phyloP scores from a whole-genome alignment of 2,888 invertebrate genomes.

The Drosophila cognata region DNA sequence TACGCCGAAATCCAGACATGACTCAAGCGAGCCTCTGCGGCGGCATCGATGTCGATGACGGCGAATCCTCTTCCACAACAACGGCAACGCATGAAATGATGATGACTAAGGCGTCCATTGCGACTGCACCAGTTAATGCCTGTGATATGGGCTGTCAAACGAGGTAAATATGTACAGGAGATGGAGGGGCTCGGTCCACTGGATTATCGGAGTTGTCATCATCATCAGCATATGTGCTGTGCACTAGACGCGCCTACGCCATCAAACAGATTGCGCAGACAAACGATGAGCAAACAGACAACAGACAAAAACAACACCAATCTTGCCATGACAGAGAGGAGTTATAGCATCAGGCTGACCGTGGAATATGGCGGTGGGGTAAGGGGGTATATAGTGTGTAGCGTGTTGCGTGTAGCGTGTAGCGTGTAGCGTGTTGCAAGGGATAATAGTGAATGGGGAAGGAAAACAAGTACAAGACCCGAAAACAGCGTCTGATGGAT shows the following conservation, averaged over 20 bases:
- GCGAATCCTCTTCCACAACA: constrained; percentile 69
- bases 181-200: background rate
- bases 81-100: constrained; percentile 70
- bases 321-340: constrained; percentile 23
- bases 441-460: background rate
- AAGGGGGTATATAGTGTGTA: background rate
- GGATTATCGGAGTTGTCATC: constrained; percentile 12
- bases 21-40: constrained; percentile 83
- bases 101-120: constrained; percentile 66
- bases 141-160: constrained; percentile 93
- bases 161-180: constrained; percentile 86
- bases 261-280: constrained; percentile 65
- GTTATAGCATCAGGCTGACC: constrained; percentile 4
- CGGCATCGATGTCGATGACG: constrained; percentile 69
- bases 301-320: constrained; percentile 66
- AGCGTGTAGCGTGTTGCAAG: background rate
- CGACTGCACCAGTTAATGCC: constrained; percentile 86
- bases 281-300: constrained; percentile 63
- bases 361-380: background rate
- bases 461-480: constrained; percentile 10
- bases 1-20: constrained; percentile 83
- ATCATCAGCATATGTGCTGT: constrained; percentile 33
- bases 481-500: constrained; percentile 43
- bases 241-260: constrained; percentile 48
- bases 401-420: background rate